Evolutionary conservation across 1,140 invertebrate genomes (phyloP).

Genomic region (Hypsibius dujardini): DNA sequence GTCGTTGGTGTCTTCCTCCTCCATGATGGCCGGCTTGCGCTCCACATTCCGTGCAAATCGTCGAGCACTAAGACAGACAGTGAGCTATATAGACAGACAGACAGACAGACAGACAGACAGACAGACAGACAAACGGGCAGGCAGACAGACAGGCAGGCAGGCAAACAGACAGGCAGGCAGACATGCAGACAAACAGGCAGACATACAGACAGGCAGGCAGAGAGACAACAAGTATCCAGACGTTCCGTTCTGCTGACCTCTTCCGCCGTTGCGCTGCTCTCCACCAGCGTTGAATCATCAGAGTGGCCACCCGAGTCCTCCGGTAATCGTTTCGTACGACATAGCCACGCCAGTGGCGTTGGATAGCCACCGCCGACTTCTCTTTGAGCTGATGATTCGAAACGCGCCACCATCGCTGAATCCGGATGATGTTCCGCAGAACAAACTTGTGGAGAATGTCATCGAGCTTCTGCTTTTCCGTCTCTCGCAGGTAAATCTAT

Average conservation of each 20-base stretch:
- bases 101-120: too few species aligned
- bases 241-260: too few species aligned
- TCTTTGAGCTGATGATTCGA: constrained; percentile 30
- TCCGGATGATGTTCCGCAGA: constrained; percentile 68
- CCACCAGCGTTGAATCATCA: constrained; percentile 1
- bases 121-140: too few species aligned
- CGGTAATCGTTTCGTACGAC: constrained; percentile 21
- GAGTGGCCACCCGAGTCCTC: neutral
- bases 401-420: constrained; percentile 76
- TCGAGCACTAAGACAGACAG: too few species aligned
- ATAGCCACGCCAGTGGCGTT: constrained; percentile 27
- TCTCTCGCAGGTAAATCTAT: constrained; percentile 72
- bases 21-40: neutral
- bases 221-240: too few species aligned
- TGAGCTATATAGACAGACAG: too few species aligned
- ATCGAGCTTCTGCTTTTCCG: constrained; percentile 79
- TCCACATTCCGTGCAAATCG: neutral
- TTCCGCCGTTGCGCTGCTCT: neutral
- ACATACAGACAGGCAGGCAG: too few species aligned
- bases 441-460: constrained; percentile 78
- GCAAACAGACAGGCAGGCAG: too few species aligned
- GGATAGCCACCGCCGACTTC: constrained; percentile 38
- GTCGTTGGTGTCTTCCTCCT: neutral
- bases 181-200: too few species aligned
- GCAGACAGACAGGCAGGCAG: too few species aligned